A percentile compares a stretch with the other conserved stretches of the same genome.
phyloP scores from a whole-genome alignment of 2,113 vertebrate genomes.

The Zosterops lateralis region DNA sequence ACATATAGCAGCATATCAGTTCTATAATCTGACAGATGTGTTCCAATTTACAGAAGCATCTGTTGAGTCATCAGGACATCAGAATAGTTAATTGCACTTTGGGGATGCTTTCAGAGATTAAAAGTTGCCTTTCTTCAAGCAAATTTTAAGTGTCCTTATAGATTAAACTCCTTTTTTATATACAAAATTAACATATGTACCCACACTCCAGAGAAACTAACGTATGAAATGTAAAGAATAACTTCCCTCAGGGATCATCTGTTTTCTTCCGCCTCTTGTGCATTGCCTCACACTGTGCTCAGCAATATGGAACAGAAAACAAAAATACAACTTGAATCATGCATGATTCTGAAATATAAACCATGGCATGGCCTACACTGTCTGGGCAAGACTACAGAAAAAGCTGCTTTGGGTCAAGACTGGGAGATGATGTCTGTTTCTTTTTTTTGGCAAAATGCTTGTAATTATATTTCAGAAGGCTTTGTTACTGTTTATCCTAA shows the following conservation, averaged over 20 bases:
- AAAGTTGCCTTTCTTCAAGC: conserved; percentile 30
- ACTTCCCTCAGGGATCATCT: conserved; percentile 7
- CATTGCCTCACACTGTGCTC: neutral
- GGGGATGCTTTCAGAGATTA: conserved; percentile 38
- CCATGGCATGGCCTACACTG: neutral
- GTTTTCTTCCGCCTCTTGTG: neutral
- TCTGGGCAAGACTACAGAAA: neutral
- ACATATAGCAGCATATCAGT: neutral
- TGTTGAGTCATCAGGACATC: conserved; percentile 53
- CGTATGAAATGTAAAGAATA: neutral
- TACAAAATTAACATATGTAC: conserved; percentile 10
- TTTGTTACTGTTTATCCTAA: neutral
- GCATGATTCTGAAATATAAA: conserved; percentile 3
- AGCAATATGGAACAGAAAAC: neutral
- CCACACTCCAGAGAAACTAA: neutral
- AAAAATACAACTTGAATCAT: neutral
- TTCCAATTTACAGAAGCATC: conserved; percentile 38
- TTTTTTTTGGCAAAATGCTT: neutral
- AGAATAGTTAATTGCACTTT: conserved; percentile 39
- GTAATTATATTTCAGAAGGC: neutral
- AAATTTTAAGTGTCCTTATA: conserved; percentile 34
- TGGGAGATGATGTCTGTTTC: neutral
- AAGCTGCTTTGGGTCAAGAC: neutral
- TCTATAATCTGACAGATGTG: conserved; percentile 22
- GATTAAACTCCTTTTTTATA: neutral